phyloP scores from a whole-genome alignment of 2,797 vertebrate species.

The Pogoniulus pusillus region DNA sequence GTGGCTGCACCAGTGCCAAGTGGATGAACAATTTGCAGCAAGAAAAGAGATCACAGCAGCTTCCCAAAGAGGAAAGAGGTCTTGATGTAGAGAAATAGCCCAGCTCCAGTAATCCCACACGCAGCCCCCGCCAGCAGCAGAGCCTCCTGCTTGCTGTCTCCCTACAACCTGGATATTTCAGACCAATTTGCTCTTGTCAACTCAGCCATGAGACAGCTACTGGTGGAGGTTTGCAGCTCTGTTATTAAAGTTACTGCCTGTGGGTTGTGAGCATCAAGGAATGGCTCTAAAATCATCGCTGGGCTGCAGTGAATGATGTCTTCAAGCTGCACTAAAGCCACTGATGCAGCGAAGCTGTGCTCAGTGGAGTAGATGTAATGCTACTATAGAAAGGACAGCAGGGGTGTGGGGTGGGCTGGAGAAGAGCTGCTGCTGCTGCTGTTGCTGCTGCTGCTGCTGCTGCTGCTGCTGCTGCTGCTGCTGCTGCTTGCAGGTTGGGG shows the following conservation, averaged over 20 bases:
- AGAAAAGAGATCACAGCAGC: background rate
- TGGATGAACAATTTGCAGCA: background rate
- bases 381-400: fast-evolving
- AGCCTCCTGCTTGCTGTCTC: background rate
- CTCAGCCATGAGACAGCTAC: background rate
- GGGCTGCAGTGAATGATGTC: background rate
- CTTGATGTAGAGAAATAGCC: background rate
- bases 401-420: fast-evolving
- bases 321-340: background rate
- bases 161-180: slow-evolving; percentile 12
- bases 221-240: slow-evolving; percentile 22
- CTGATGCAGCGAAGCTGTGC: background rate
- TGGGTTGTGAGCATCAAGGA: slow-evolving; percentile 25
- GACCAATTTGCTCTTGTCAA: slow-evolving; percentile 22
- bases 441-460: background rate
- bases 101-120: fast-evolving
- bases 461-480: background rate
- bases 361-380: background rate
- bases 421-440: background rate
- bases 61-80: background rate
- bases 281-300: background rate
- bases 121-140: background rate
- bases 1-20: too few relatives aligned
- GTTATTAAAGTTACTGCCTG: slow-evolving; percentile 25
- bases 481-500: background rate